phyloP scores from a whole-genome alignment of 2,797 vertebrate genomes.

The Rachycentron canadum region DNA sequence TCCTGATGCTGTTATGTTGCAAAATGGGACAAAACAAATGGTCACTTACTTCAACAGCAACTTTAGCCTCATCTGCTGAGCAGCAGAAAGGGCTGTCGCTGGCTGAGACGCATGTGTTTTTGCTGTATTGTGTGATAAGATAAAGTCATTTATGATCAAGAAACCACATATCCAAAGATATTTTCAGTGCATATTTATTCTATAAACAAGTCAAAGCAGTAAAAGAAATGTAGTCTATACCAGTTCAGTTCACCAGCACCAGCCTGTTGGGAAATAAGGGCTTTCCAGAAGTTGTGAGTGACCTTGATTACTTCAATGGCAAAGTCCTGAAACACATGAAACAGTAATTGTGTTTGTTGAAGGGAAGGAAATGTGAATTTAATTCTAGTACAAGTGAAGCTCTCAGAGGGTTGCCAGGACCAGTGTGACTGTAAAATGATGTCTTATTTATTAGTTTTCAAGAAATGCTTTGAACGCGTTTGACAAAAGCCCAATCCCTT shows the following conservation, averaged over 20 bases:
- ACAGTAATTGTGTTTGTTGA: neutral
- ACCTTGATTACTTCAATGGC: conserved; percentile 90
- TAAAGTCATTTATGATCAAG: neutral
- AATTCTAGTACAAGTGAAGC: neutral
- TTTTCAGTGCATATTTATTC: neutral
- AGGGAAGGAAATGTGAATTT: neutral
- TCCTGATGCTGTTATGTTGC: neutral
- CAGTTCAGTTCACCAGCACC: conserved; percentile 90
- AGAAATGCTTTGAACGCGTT: neutral
- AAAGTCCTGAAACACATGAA: conserved; percentile 88
- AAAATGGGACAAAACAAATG: neutral
- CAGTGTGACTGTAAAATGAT: too few relatives aligned
- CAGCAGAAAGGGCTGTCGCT: conserved; percentile 87
- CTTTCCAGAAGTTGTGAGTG: conserved; percentile 93
- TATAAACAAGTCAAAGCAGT: neutral
- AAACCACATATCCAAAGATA: neutral
- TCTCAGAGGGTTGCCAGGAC: neutral
- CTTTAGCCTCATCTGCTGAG: conserved; percentile 87
- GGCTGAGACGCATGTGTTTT: conserved; percentile 88
- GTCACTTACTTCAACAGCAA: conserved; percentile 88
- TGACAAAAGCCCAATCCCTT: neutral
- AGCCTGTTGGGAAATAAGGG: conserved; percentile 87
- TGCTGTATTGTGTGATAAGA: conserved; percentile 80
- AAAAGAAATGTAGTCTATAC: conserved; percentile 78
- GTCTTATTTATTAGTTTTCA: neutral